Evolutionary conservation across 2,888 invertebrate species (phyloP), one percentile per base, ranked within the genome.

Genomic region (Eristalinus aeneus): DNA sequence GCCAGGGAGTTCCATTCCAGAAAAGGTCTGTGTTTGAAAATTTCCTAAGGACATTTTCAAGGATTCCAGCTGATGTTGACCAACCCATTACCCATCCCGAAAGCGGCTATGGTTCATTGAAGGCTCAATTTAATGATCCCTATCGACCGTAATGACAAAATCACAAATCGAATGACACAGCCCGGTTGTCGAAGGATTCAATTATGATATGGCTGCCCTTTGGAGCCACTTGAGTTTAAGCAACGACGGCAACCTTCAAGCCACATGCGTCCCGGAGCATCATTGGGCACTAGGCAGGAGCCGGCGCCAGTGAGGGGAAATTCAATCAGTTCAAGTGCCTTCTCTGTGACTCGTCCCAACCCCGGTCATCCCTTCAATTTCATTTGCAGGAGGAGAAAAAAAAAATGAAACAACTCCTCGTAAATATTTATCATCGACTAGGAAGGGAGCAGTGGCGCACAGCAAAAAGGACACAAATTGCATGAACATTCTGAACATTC

Each of bases 301-400:
- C n/a, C n/a, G n/a, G n/a, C n/a, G n/a, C n/a, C n/a, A n/a, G 22
- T 16, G 32, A 16, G 3, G 32, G 61, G 12, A 31, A 61, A 61
- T 61, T 61, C 32, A 61, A 61, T 61, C 61, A 61, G 32, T 61
- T 61, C 61, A 61, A 61, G 61, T 61, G 61, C 61, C 16, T 46
- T 46, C 46, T 46, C 16, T 16, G 16, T 46, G 39, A 5, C 39
- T n/a, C 12, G 1, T 12, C n/a, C 39, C 39, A 1, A 5, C 39
- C n/a, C 0, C 39, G 11, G 6, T 12, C 46, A 46, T 16, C 16
- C 46, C 16, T 16, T 46, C 46, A 16, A 46, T 4, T 16, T 46
- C 46, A 46, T 46, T n/a, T 6, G 1, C 1, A 46, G 16, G 16
- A 46, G 16, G 6, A 16, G 12, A 46, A 46, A 16, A 8, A 16